Conservation (phyloP, 2,113 vertebrate genomes). For the Chinchilla lanigera region DNA sequence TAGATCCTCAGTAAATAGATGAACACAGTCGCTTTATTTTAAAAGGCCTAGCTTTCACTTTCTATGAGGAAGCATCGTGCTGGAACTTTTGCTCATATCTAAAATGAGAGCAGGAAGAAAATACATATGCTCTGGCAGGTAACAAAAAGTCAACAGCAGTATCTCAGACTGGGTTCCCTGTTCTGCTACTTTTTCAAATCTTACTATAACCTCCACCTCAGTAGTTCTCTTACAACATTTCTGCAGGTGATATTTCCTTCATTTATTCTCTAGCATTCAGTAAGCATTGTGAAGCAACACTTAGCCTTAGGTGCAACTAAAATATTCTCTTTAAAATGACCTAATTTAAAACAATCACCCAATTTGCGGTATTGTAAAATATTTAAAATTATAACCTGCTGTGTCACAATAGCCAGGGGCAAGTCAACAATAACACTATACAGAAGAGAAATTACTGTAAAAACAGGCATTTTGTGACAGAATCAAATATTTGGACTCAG, state of each 20-base stretch:
- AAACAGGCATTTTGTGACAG: slow-evolving; percentile 8
- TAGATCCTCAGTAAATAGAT: not conserved
- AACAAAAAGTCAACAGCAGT: slow-evolving; percentile 33
- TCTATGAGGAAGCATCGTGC: not conserved
- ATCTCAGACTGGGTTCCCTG: not conserved
- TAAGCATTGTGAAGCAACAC: slow-evolving; percentile 60
- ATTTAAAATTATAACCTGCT: slow-evolving; percentile 71
- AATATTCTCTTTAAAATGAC: slow-evolving; percentile 57
- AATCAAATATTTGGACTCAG: not conserved
- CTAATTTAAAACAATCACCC: slow-evolving; percentile 70
- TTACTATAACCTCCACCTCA: not conserved
- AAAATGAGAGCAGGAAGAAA: slow-evolving; percentile 30
- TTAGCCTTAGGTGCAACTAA: slow-evolving; percentile 60
- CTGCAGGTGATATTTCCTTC: not conserved
- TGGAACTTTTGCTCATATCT: not conserved
- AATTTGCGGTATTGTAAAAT: slow-evolving; percentile 69
- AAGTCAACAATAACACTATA: slow-evolving; percentile 37
- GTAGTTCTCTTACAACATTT: not conserved
- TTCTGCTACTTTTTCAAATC: not conserved
- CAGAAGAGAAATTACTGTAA: slow-evolving; percentile 31
- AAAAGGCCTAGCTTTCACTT: slow-evolving; percentile 2
- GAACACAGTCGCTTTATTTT: slow-evolving; percentile 19
- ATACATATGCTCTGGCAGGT: not conserved
- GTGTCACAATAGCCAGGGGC: slow-evolving; percentile 41
- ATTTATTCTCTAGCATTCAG: slow-evolving; percentile 52